Evolutionary conservation across 2,113 vertebrate species (phyloP), one percentile per base, ranked within the genome.

Genomic region (Ciconia maguari): DNA sequence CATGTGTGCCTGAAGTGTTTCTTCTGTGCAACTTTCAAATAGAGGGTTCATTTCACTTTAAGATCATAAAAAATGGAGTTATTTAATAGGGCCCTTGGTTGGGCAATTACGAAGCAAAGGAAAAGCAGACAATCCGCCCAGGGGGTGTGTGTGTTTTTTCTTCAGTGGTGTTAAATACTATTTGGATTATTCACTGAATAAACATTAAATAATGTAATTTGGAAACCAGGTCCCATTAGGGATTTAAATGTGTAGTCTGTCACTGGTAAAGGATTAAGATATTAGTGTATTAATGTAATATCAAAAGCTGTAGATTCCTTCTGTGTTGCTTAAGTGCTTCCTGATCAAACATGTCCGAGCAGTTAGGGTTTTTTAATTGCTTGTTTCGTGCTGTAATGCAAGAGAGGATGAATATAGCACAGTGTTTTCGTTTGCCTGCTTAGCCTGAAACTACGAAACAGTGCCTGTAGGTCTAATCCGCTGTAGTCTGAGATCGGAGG

Each of bases 121-220:
- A 94, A 96, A 97, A 96, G 94, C 94, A 96, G 96, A 96, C 93
- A 96, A 96, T 94, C 94, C 10, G 20, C 94, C 95, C 60, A 88
- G 92, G 68, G 89, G 79, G 90, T 75, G 76, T 36, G 29, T 89
- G 81, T 88, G 95, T 81, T 92, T 94, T 97, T 97, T 96, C 94
- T 96, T 94, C 92, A 89, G 96, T 94, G 87, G 96, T 98, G 96
- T 98, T 98, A 98, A 98, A 98, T 95, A 96, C 97, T 96, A 97
- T 97, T 97, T 98, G 97, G 97, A 97, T 97, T 97, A 97, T 97
- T 98, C 97, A 97, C 96, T 98, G 96, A 97, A 97, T 97, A 98
- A 98, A 98, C 98, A 98, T 98, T 98, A 98, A 98, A 97, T 98
- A 98, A 98, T 97, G 97, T 98, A 97, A 98, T 98, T 98, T 98